Conservation (phyloP, 2,888 invertebrate genomes). For the Rhopalosiphum nymphaeae region DNA sequence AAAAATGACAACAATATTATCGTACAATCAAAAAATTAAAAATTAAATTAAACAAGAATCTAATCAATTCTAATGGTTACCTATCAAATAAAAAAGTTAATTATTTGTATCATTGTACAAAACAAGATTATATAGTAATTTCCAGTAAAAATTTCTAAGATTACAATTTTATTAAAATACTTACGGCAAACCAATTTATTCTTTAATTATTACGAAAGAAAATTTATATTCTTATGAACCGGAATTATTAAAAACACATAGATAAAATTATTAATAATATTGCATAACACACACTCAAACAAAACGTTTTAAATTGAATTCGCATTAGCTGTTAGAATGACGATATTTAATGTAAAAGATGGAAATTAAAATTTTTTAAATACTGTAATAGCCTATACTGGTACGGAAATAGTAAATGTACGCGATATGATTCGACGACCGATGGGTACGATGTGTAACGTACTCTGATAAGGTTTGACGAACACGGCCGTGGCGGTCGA, state of each 20-base stretch:
- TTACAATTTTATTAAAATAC: not conserved
- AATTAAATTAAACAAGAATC: not conserved
- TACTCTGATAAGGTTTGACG: not conserved
- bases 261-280: not conserved
- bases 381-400: not conserved
- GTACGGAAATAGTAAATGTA: not conserved
- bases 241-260: not conserved
- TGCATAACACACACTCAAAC: not conserved
- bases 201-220: not conserved
- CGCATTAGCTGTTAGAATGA: not conserved
- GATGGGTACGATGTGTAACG: slow-evolving; percentile 5
- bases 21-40: not conserved
- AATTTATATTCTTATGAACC: not conserved
- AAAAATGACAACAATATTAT: not conserved
- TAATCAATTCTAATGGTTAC: not conserved
- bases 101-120: not conserved
- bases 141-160: not conserved
- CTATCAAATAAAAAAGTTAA: not conserved
- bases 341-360: not conserved
- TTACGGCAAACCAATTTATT: not conserved
- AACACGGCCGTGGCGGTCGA: slow-evolving; percentile 17
- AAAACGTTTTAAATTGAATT: not conserved
- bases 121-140: not conserved
- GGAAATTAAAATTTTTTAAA: not conserved
- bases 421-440: not conserved